Percentiles rank a stretch among this genome's conserved stretches.
Evolutionary conservation across 23 tunicate species (phyloP).

Genomic region (Clavelina lepadiformis): DNA sequence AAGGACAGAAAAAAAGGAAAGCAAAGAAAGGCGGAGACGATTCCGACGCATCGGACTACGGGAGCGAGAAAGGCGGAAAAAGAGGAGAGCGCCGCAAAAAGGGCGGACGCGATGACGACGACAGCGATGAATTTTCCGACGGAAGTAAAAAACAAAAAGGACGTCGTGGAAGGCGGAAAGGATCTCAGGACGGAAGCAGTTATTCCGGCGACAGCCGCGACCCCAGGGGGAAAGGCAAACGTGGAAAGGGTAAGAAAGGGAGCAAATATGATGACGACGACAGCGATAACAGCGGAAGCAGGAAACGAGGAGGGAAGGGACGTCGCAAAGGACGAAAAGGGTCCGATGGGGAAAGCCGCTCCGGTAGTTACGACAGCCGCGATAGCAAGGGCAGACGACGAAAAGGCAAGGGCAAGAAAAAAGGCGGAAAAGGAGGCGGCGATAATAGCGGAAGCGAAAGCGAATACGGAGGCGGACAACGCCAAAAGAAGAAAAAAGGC

Average conservation of each 20-base stretch:
- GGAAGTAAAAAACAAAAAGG: slow-evolving; percentile 8
- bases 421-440: slow-evolving; percentile 13
- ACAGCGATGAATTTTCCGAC: slow-evolving; percentile 34
- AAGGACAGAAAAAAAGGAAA: slow-evolving; percentile 5
- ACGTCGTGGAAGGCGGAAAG: slow-evolving; percentile 15
- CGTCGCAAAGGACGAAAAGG: slow-evolving; percentile 41
- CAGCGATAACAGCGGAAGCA: slow-evolving; percentile 20
- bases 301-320: slow-evolving; percentile 30
- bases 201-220: slow-evolving; percentile 42
- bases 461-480: slow-evolving; percentile 5
- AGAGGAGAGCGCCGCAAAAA: slow-evolving; percentile 42
- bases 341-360: slow-evolving; percentile 19
- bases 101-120: slow-evolving; percentile 13
- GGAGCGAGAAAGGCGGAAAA: slow-evolving; percentile 40
- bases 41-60: slow-evolving; percentile 38
- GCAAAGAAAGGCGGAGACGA: slow-evolving; percentile 40
- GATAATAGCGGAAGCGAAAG: slow-evolving; percentile 21
- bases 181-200: slow-evolving; percentile 32
- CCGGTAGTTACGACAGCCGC: slow-evolving; percentile 13
- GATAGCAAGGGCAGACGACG: slow-evolving; percentile 24
- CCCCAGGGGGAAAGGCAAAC: slow-evolving; percentile 21
- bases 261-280: slow-evolving; percentile 12
- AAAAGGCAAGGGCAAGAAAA: slow-evolving; percentile 16
- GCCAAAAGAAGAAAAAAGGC: slow-evolving; percentile 10
- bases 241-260: slow-evolving; percentile 29